These are phyloP conservation scores for Calcarius lapponicus DNA, from an alignment of 2,797 vertebrate genomes.

Conservation along the genomic window DNA sequence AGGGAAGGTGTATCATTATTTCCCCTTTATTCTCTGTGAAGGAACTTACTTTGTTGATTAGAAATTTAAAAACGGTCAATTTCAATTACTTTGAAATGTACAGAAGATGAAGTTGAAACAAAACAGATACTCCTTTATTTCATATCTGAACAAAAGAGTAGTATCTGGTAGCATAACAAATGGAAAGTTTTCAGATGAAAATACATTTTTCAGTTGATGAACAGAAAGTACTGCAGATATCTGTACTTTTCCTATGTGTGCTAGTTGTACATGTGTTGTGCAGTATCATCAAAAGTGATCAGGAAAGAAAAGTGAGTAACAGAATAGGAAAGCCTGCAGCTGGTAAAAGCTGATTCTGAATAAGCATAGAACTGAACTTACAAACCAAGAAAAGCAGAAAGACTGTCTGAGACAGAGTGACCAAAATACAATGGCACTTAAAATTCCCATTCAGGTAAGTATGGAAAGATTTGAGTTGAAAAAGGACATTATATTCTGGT, in stretches of 20 bases:
- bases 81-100: background rate
- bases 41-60: background rate
- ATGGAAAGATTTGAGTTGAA: background rate
- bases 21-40: background rate
- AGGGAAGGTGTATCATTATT: background rate
- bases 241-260: background rate
- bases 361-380: background rate
- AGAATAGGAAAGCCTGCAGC: background rate
- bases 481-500: background rate
- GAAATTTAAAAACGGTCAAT: background rate
- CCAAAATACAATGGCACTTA: background rate
- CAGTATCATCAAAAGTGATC: background rate
- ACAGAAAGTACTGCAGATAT: background rate
- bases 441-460: background rate
- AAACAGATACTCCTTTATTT: background rate
- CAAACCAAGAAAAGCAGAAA: background rate
- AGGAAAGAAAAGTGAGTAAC: background rate
- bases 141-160: background rate
- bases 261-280: background rate
- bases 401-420: background rate
- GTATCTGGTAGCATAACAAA: background rate
- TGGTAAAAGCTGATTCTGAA: background rate
- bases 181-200: background rate
- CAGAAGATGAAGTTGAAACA: background rate
- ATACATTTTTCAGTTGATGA: background rate